phyloP scores from a whole-genome alignment of 2,113 vertebrate species.

The Gila orcuttii region DNA sequence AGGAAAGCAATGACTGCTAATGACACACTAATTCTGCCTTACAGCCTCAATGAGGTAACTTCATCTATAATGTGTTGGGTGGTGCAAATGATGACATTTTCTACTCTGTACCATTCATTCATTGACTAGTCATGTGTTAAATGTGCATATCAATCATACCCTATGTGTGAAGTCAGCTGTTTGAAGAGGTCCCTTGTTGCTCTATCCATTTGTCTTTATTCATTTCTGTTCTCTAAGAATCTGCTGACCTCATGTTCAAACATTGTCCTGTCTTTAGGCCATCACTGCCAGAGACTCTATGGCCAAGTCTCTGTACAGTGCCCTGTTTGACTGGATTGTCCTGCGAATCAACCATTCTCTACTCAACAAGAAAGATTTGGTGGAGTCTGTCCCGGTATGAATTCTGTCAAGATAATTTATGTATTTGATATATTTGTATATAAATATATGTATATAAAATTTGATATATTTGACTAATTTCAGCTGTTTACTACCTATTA shows the following conservation, averaged over 20 bases:
- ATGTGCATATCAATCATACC: not conserved
- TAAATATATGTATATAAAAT: not conserved
- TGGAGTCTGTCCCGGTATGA: slow-evolving; percentile 87
- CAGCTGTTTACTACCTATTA: too few relatives aligned
- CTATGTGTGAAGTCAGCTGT: not conserved
- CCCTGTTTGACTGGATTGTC: slow-evolving; percentile 95
- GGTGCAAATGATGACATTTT: not conserved
- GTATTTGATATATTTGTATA: too few relatives aligned
- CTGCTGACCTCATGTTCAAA: not conserved
- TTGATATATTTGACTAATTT: not conserved
- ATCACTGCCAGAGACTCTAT: slow-evolving; percentile 87
- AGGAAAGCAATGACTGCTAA: slow-evolving; percentile 85
- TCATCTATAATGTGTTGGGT: not conserved
- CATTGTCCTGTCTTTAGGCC: slow-evolving; percentile 73
- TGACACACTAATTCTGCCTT: slow-evolving; percentile 82
- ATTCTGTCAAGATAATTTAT: not conserved
- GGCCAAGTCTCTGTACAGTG: slow-evolving; percentile 92
- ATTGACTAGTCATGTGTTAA: not conserved
- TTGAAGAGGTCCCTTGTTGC: too few relatives aligned
- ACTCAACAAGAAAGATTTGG: slow-evolving; percentile 91
- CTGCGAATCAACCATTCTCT: slow-evolving; percentile 93
- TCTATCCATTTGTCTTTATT: not conserved
- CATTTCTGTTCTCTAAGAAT: not conserved
- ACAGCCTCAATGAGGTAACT: slow-evolving; percentile 86
- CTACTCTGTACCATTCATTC: too few relatives aligned